These are phyloP conservation scores for Amphiprion clarkii DNA, from an alignment of 2,797 vertebrate species.

Conservation along the genomic window DNA sequence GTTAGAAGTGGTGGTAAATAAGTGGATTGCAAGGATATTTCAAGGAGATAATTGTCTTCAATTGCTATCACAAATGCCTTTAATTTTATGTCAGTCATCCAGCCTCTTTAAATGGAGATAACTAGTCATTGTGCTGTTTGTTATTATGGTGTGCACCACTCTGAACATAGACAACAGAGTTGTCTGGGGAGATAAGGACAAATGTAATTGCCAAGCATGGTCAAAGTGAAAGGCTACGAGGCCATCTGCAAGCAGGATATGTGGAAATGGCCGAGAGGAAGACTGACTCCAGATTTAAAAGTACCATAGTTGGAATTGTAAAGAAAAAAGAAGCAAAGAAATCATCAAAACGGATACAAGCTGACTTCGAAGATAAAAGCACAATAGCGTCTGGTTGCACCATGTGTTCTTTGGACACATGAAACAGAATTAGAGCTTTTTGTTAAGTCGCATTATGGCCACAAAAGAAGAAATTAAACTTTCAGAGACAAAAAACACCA, in stretches of 20 bases:
- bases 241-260: not conserved
- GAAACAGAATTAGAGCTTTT: constrained; percentile 10
- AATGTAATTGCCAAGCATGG: not conserved
- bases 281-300: not conserved
- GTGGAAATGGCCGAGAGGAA: not conserved
- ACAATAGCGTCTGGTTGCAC: not conserved
- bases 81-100: not conserved
- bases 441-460: constrained; percentile 18
- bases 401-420: constrained; percentile 13
- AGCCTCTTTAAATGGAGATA: not conserved
- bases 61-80: not conserved
- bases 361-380: constrained; percentile 1
- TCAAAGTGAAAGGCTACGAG: constrained; percentile 3
- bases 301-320: not conserved
- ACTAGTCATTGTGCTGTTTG: not conserved
- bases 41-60: not conserved
- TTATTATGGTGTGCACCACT: not conserved
- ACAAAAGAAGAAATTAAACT: not conserved
- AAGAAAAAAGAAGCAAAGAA: not conserved
- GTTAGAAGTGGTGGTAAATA: not conserved
- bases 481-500: not conserved
- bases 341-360: constrained; percentile 3
- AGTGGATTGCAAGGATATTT: not conserved
- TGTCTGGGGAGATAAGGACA: not conserved
- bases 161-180: not conserved